Evolutionary conservation across 2,888 invertebrate genomes (phyloP), one percentile per base, ranked within the genome.

Genomic region (Dynastes hyllus): DNA sequence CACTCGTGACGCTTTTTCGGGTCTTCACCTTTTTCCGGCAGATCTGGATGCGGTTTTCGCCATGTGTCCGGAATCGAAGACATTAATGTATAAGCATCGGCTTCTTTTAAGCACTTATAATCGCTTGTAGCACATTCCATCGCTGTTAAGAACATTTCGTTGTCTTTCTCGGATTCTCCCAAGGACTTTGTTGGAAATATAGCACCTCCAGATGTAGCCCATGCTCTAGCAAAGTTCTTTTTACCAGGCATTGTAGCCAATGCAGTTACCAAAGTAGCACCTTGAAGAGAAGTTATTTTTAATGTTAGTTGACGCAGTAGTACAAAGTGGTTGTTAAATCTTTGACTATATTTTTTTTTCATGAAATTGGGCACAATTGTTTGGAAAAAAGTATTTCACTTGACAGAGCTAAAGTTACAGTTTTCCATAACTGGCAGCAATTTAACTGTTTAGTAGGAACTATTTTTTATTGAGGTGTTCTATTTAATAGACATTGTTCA

Each of bases 261-360:
- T 0, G 95, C 95, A 0, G 96, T 94, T 0, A 95, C 94, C 13
- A 97, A 88, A 0, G 96, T 96, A 0, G 95, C 97, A 0, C 97
- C 88, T 79, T 58, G 16, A 61, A 78, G 58, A 78, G n/a, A 66
- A 77, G 58, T 51, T 65, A 37, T 40, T 16, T 63, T 29, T 4
- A 63, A 63, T 29, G 2, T 29, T 29, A 27, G 13, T 29, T 29
- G 63, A 32, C 32, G 2, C 27, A 32, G 63, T 22, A 22, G 22
- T 22, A 22, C 22, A 22, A 22, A 22, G 22, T 22, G 22, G 22
- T 22, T 22, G 22, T 22, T 22, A 22, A 22, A 22, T 22, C 22
- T 22, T 22, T 22, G 22, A 22, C 22, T 22, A 22, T 22, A 22
- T 61, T 22, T 27, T 2, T 22, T 61, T 27, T 27, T 8, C 8